phyloP scores from a whole-genome alignment of 2,797 vertebrate genomes.

The Epinephelus malabaricus region DNA sequence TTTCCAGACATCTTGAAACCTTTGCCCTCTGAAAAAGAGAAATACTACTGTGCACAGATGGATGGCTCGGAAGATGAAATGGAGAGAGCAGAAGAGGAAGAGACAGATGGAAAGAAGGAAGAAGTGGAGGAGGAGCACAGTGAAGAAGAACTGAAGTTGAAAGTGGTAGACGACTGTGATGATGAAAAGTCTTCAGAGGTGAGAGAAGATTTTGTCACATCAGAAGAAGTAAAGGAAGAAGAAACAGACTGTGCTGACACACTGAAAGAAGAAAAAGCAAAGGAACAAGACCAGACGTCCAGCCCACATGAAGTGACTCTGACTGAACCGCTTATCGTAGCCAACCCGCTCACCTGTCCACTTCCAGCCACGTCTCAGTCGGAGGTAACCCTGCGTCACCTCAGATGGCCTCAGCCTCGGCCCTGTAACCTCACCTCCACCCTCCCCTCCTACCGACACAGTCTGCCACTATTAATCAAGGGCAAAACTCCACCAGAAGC shows the following conservation, averaged over 20 bases:
- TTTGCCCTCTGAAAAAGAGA: constrained; percentile 48
- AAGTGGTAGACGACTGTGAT: background rate
- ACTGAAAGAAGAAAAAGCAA: background rate
- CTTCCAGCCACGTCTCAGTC: constrained; percentile 82
- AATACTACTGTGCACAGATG: constrained; percentile 16
- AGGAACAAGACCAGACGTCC: constrained; percentile 7
- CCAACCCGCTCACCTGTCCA: constrained; percentile 41
- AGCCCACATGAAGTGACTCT: background rate
- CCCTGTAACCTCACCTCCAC: constrained; percentile 53
- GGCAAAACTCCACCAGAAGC: constrained; percentile 20
- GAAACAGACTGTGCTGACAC: background rate
- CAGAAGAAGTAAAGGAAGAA: constrained; percentile 13
- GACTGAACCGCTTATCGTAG: constrained; percentile 21
- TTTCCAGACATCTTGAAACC: background rate
- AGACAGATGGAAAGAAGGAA: background rate
- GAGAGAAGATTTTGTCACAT: background rate
- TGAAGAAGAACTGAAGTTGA: constrained; percentile 25
- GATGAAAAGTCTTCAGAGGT: background rate
- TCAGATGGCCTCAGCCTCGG: constrained; percentile 20
- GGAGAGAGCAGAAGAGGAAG: background rate
- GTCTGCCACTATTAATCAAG: constrained; percentile 57
- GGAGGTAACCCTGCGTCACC: constrained; percentile 86
- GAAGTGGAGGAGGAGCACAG: background rate
- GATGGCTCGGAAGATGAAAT: constrained; percentile 54
- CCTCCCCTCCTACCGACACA: constrained; percentile 47